phyloP scores from a whole-genome alignment of 2,888 invertebrate species.

The Amiota communis region DNA sequence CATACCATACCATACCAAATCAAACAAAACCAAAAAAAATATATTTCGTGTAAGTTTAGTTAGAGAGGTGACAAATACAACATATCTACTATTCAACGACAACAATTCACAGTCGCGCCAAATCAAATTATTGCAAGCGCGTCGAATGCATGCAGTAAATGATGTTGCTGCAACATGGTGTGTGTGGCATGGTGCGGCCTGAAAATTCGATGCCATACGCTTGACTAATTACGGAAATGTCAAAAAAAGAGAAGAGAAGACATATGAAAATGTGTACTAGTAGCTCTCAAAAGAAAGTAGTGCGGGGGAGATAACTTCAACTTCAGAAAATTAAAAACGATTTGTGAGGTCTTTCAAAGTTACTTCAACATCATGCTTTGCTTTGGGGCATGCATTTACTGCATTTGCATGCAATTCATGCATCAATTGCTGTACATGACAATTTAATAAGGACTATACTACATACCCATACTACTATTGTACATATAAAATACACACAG shows the following conservation, averaged over 20 bases:
- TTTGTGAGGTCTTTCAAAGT: constrained; percentile 35
- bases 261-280: not conserved
- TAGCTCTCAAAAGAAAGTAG: not conserved
- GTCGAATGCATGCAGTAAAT: constrained; percentile 29
- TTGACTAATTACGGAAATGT: constrained; percentile 68
- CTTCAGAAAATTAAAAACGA: constrained; percentile 29
- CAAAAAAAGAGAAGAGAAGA: constrained; percentile 40
- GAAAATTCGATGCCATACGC: constrained; percentile 45
- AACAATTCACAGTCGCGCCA: constrained; percentile 24
- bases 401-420: constrained; percentile 63
- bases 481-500: too few species aligned
- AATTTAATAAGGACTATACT: constrained; percentile 58
- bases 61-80: constrained; percentile 11
- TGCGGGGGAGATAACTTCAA: not conserved
- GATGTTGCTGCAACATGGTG: constrained; percentile 9
- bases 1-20: not conserved
- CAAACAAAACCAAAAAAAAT: constrained; percentile 14
- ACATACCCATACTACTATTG: too few species aligned
- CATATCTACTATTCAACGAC: constrained; percentile 1
- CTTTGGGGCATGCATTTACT: not conserved
- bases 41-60: not conserved
- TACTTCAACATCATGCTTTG: too few species aligned
- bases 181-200: not conserved
- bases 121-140: constrained; percentile 40
- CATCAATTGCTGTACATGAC: constrained; percentile 59